Conservation (phyloP, 1,140 invertebrate species). For the Drosophila erecta region DNA sequence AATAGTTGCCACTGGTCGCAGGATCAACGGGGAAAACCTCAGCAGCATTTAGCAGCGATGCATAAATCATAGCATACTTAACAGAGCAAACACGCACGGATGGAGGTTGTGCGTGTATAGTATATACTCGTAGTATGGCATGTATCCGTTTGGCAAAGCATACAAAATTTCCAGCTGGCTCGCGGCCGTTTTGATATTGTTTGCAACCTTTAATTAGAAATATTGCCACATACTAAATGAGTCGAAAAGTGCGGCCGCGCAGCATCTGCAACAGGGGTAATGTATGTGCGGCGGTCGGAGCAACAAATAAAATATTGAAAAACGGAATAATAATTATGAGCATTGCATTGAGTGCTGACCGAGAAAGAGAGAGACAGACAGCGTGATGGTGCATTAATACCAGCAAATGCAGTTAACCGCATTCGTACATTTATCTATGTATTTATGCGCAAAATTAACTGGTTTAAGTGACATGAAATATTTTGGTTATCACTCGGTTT, state of each 20-base stretch:
- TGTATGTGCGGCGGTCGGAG: conserved; percentile 6
- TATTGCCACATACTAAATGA: conserved; percentile 79
- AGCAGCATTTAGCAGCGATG: conserved; percentile 76
- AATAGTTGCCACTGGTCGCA: conserved; percentile 53
- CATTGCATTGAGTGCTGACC: conserved; percentile 1
- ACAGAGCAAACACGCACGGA: conserved; percentile 43
- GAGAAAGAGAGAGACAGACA: not conserved
- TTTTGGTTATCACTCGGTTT: conserved; percentile 62
- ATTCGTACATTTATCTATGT: conserved; percentile 66
- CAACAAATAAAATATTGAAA: conserved; percentile 80
- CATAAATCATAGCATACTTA: conserved; percentile 81
- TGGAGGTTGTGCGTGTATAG: conserved; percentile 4
- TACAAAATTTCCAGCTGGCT: conserved; percentile 52
- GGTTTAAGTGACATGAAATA: conserved; percentile 76
- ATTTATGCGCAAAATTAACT: conserved; percentile 78
- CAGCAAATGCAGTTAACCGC: conserved; percentile 45
- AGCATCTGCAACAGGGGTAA: not conserved
- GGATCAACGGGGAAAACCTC: conserved; percentile 73
- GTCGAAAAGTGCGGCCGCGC: conserved; percentile 38
- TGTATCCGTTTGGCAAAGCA: conserved; percentile 11
- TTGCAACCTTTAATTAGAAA: conserved; percentile 81
- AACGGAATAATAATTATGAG: conserved; percentile 74
- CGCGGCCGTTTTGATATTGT: conserved; percentile 81
- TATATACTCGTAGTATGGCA: not conserved
- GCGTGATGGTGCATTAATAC: conserved; percentile 20